phyloP scores from a whole-genome alignment of 2,797 vertebrate species.

The Eutrigla gurnardus region DNA sequence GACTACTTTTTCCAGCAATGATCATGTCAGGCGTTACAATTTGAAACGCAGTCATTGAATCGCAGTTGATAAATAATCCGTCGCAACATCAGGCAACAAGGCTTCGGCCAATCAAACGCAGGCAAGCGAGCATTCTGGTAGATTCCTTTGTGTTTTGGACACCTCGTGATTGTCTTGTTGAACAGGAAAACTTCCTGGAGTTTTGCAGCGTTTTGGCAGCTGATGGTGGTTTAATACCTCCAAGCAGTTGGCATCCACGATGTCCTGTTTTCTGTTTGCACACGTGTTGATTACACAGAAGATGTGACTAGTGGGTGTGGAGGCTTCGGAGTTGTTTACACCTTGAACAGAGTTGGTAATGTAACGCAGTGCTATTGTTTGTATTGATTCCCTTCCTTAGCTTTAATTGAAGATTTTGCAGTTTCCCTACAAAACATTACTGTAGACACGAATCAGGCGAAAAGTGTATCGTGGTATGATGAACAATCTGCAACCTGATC shows the following conservation, averaged over 20 bases:
- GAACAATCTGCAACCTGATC: constrained; percentile 46
- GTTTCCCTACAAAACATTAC: too few relatives aligned
- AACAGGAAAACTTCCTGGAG: not conserved
- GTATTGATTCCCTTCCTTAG: not conserved
- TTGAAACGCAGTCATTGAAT: not conserved
- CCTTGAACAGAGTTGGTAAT: not conserved
- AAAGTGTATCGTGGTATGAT: constrained; percentile 19
- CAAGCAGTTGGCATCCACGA: not conserved
- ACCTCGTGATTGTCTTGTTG: not conserved
- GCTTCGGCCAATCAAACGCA: not conserved
- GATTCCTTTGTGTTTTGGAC: too few relatives aligned
- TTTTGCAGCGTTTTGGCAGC: not conserved
- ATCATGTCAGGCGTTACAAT: not conserved
- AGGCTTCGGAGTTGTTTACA: not conserved
- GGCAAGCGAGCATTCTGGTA: too few relatives aligned
- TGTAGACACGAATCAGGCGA: constrained; percentile 1
- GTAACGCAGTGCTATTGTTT: too few relatives aligned
- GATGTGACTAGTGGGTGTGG: not conserved
- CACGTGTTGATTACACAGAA: not conserved
- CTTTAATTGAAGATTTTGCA: constrained; percentile 4
- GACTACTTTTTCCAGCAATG: not conserved
- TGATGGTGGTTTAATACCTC: not conserved
- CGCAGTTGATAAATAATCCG: not conserved
- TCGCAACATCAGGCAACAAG: not conserved
- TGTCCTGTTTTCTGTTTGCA: not conserved